Conservation (phyloP, 35 echinoderm and acorn worm genomes). For the Hemicentrotus pulcherrimus region DNA sequence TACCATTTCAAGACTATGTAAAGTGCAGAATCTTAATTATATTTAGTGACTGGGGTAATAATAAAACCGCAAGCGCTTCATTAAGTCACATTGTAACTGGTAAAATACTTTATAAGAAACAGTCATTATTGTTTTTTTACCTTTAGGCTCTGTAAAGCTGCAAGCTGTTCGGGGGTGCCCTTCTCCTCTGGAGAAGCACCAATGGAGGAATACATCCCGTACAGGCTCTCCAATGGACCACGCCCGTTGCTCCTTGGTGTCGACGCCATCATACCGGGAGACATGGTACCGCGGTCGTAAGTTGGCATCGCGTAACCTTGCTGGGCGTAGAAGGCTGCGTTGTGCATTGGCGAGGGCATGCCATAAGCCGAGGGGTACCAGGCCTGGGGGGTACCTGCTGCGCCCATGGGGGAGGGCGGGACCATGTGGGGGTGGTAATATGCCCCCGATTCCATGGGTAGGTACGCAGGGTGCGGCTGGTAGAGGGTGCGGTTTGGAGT, state of each 20-base stretch:
- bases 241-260: not conserved
- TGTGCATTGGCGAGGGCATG: slow-evolving; percentile 21
- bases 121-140: too few species aligned
- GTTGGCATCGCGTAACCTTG: not conserved
- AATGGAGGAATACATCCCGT: slow-evolving; percentile 39
- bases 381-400: not conserved
- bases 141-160: slow-evolving; percentile 8
- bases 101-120: too few species aligned
- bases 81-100: too few species aligned
- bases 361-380: slow-evolving; percentile 47
- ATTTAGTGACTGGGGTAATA: too few species aligned
- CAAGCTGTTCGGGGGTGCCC: not conserved
- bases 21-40: too few species aligned
- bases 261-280: not conserved
- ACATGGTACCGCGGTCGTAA: not conserved
- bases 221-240: slow-evolving; percentile 26
- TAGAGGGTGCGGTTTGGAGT: not conserved
- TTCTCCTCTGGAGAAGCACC: slow-evolving; percentile 25
- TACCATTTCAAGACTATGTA: too few species aligned
- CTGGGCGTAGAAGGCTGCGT: slow-evolving; percentile 36
- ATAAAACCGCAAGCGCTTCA: too few species aligned
- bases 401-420: not conserved
- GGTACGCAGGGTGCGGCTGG: slow-evolving; percentile 18
- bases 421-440: slow-evolving; percentile 48
- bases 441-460: not conserved